These are phyloP conservation scores for Acleris laterana DNA, from an alignment of 2,888 invertebrate genomes.

Conservation along the genomic window DNA sequence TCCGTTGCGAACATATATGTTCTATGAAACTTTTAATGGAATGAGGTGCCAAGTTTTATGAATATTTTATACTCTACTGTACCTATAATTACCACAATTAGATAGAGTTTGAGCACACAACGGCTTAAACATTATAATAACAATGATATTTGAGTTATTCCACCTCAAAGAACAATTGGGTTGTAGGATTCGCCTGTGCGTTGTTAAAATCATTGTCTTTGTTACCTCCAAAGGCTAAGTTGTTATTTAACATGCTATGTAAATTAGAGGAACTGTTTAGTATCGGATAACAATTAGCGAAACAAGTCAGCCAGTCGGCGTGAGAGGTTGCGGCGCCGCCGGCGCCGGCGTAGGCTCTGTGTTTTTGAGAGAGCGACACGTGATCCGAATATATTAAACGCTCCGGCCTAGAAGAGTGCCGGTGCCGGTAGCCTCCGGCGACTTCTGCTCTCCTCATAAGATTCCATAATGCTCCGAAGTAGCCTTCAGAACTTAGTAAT, in stretches of 20 bases:
- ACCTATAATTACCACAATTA: no score
- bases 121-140: not conserved
- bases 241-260: constrained; percentile 20
- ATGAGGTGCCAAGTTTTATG: no score
- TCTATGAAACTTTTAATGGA: no score
- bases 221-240: constrained; percentile 20
- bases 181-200: not conserved
- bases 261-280: constrained; percentile 36
- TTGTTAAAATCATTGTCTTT: constrained; percentile 16
- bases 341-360: constrained; percentile 10
- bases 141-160: constrained; percentile 7
- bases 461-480: constrained; percentile 15
- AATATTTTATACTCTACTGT: no score
- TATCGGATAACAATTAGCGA: constrained; percentile 33
- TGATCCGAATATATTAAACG: constrained; percentile 55
- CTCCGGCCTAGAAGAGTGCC: constrained; percentile 37
- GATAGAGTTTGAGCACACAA: not conserved
- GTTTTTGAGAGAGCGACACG: constrained; percentile 40
- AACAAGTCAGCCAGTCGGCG: constrained; percentile 12
- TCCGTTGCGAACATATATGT: no score
- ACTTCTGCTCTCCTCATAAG: constrained; percentile 25
- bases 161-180: not conserved
- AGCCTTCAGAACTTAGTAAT: constrained; percentile 29
- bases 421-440: constrained; percentile 36
- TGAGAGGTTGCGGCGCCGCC: constrained; percentile 10